phyloP scores from a whole-genome alignment of 2,888 invertebrate genomes.

The Rhopalosiphum nymphaeae region DNA sequence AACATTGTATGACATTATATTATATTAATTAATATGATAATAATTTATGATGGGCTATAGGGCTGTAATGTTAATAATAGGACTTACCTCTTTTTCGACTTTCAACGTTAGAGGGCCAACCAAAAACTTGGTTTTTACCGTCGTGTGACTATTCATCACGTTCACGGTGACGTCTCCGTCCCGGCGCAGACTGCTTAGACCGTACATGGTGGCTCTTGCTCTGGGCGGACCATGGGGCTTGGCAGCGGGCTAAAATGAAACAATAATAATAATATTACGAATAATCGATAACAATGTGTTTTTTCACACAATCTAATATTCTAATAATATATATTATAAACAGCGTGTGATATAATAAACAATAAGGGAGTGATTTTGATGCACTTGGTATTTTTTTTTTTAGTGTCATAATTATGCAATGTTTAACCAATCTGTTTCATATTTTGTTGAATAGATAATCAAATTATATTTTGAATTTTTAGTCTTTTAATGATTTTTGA shows the following conservation, averaged over 20 bases:
- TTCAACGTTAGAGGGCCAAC: conserved; percentile 84
- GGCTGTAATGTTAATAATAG: background rate
- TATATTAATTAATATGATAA: background rate
- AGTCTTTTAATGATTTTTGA: background rate
- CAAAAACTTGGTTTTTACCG: conserved; percentile 85
- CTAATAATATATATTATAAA: background rate
- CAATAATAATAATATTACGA: background rate
- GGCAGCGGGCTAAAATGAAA: conserved; percentile 25
- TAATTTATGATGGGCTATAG: too few species aligned
- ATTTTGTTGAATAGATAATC: background rate
- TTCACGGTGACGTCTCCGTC: conserved; percentile 85
- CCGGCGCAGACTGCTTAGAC: conserved; percentile 82
- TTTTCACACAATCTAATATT: background rate
- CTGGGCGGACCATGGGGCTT: conserved; percentile 72
- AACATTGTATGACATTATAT: background rate
- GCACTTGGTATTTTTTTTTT: background rate
- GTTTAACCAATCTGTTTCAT: background rate
- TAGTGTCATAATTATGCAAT: background rate
- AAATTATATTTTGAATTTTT: background rate
- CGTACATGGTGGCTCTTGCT: conserved; percentile 84
- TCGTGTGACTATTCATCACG: conserved; percentile 84
- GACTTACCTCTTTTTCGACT: conserved; percentile 80
- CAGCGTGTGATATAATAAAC: background rate
- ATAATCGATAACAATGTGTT: background rate
- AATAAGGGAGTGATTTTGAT: background rate